phyloP scores from a whole-genome alignment of 2,797 vertebrate genomes.

The Alosa sapidissima region DNA sequence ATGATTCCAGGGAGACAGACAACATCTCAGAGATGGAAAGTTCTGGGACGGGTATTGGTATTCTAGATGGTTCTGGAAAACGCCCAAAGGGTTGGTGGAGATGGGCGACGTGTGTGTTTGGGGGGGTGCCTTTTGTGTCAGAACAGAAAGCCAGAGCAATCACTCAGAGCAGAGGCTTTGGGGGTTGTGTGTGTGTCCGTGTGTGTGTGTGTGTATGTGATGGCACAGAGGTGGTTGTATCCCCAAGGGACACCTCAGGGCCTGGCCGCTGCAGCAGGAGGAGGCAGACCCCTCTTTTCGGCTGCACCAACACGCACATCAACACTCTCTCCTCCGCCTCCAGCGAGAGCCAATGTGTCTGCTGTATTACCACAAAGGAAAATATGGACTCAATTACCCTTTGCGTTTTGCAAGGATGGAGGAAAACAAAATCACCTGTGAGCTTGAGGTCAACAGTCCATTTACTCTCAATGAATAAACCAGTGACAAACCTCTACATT shows the following conservation, averaged over 20 bases:
- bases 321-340: not conserved
- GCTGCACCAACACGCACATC: not conserved
- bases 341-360: not conserved
- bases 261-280: not conserved
- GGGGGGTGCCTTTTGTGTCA: constrained; percentile 6
- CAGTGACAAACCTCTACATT: not conserved
- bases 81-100: constrained; percentile 42
- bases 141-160: constrained; percentile 31
- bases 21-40: not conserved
- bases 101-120: constrained; percentile 40
- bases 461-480: not conserved
- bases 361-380: constrained; percentile 33
- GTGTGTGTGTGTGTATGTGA: not conserved
- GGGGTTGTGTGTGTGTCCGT: not conserved
- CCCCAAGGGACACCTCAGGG: constrained; percentile 6
- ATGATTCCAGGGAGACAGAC: not conserved
- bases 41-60: constrained; percentile 47
- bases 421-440: not conserved
- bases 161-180: not conserved
- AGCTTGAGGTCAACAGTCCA: not conserved
- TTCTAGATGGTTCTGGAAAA: constrained; percentile 46
- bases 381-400: constrained; percentile 36
- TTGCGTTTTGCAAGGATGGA: constrained; percentile 9
- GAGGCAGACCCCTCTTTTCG: not conserved
- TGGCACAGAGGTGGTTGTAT: constrained; percentile 12